Evolutionary conservation across 2,888 invertebrate genomes (phyloP).

Genomic region (Alcis repandata): DNA sequence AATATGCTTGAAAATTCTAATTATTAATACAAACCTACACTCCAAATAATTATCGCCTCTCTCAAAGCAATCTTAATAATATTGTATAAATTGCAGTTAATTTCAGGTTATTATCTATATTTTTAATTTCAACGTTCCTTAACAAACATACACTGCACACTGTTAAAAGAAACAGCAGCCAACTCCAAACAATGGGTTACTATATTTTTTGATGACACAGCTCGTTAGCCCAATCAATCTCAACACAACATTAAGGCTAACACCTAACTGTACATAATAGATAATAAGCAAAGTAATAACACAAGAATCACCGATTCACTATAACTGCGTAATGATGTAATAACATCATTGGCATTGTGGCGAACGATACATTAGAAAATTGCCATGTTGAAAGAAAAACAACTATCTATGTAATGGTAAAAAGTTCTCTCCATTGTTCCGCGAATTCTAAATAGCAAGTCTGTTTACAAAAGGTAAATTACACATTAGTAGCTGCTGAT

Average conservation of each 20-base stretch:
- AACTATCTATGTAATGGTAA: slow-evolving; percentile 23
- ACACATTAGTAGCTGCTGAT: slow-evolving; percentile 23
- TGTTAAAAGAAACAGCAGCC: no score
- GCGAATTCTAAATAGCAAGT: slow-evolving; percentile 25
- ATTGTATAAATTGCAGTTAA: no score
- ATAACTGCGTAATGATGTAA: slow-evolving; percentile 28
- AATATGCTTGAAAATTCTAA: no score
- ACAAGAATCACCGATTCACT: slow-evolving; percentile 28
- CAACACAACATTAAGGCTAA: slow-evolving; percentile 26
- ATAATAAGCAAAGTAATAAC: slow-evolving; percentile 25
- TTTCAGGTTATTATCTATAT: no score
- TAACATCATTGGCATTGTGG: slow-evolving; percentile 25
- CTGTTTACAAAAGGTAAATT: slow-evolving; percentile 33
- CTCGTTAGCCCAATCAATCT: background rate
- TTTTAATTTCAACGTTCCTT: no score
- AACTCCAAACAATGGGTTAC: no score
- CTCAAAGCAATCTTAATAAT: no score
- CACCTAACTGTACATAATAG: slow-evolving; percentile 28
- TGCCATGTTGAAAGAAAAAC: slow-evolving; percentile 25
- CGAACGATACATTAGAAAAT: slow-evolving; percentile 33
- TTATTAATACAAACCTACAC: no score
- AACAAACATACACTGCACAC: no score
- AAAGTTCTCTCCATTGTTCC: slow-evolving; percentile 33
- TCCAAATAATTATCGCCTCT: no score
- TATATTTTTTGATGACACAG: background rate